Evolutionary conservation across 2,113 vertebrate species (phyloP), one percentile per base, ranked within the genome.

Genomic region (Callorhinus ursinus): DNA sequence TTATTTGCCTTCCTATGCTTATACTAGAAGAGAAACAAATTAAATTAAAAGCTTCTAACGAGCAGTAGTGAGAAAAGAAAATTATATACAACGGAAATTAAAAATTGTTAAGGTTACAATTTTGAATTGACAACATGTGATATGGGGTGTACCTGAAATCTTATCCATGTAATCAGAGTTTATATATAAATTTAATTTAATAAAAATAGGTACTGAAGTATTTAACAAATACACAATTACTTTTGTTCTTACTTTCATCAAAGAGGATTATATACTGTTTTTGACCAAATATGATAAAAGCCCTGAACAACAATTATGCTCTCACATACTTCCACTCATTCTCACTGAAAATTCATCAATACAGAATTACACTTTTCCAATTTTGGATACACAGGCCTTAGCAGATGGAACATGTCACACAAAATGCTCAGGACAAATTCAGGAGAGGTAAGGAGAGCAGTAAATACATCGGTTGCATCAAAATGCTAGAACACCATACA

Each of bases 301-400:
- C 63, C 15, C 69, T 90, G 39, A 14, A 90, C 57, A 97, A 81
- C 31, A 96, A 86, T 88, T 91, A 76, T 76, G 33, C 3, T 90
- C 26, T 86, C 51, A 88, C 46, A 86, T 42, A 51, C 1, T 57
- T 82, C 42, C 26, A 96, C 53, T 87, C 22, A 15, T 91, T 89
- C 33, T 93, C 86, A 88, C 3, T 92, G 19, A 76, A 97, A 94
- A 57, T 69, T 49, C 9, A 5, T 39, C 46, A 97, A 74, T 79
- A 93, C 4, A 79, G 4, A 74, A 76, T 83, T 61, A 31, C 19
- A 81, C 46, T 84, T 95, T 96, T 98, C 92, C 92, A 98, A 95
- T 95, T 95, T 77, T 80, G 42, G 49, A 93, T 67, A 28, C 2
- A 76, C 42, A 59, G 14, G 4, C 46, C 19, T 74, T 94, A 80